A percentile compares a stretch with the other conserved stretches of the same genome.
Evolutionary conservation across 1,140 invertebrate species (phyloP).

Genomic region (Drosophila novamexicana): DNA sequence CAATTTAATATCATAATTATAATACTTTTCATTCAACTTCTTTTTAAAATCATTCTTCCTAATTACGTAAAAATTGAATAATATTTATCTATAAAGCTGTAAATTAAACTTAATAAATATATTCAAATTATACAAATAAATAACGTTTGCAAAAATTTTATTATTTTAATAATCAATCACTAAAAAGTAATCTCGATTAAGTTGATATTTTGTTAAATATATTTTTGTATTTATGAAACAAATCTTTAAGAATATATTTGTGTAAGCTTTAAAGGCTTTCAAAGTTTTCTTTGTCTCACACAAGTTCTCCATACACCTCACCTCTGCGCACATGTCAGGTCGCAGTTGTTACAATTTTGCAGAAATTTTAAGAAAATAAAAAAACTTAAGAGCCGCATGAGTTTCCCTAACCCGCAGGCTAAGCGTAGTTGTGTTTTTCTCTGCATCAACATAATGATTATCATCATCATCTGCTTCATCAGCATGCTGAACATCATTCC

Average conservation of each 20-base stretch:
- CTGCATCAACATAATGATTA: constrained; percentile 11
- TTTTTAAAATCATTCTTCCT: no score
- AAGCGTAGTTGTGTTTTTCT: constrained; percentile 31
- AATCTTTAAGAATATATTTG: no score
- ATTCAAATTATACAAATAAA: no score
- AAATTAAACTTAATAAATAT: no score
- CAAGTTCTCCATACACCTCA: not conserved
- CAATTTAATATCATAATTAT: not conserved
- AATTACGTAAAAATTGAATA: no score
- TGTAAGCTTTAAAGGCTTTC: not conserved
- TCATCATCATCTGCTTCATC: constrained; percentile 25
- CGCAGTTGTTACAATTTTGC: constrained; percentile 64
- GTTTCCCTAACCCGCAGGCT: constrained; percentile 20
- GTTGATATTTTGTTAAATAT: no score
- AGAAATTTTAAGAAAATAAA: constrained; percentile 62
- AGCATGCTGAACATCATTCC: constrained; percentile 5
- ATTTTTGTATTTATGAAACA: no score
- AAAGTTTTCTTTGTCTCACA: not conserved
- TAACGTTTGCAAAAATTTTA: no score
- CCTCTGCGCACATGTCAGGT: constrained; percentile 20
- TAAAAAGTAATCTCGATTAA: no score
- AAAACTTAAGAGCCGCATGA: constrained; percentile 20
- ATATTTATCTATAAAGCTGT: no score
- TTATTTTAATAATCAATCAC: no score
- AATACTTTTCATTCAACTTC: no score